Conservation (phyloP, 2,888 invertebrate genomes). For the Cheilosia vulpina region DNA sequence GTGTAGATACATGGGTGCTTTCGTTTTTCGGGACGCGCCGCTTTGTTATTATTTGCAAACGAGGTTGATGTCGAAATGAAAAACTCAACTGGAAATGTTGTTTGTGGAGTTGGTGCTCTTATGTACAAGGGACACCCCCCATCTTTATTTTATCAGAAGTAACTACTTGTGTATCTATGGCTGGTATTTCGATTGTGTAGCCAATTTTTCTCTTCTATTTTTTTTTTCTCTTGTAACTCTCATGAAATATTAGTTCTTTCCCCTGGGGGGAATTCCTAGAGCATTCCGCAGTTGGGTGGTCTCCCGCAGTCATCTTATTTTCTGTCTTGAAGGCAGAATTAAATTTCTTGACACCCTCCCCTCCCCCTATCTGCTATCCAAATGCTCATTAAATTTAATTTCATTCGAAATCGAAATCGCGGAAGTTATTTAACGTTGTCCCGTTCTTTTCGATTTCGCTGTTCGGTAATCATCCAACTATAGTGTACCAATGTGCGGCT, state of each 20-base stretch:
- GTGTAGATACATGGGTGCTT: slow-evolving; percentile 20
- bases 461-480: slow-evolving; percentile 31
- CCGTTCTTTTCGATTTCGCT: slow-evolving; percentile 17
- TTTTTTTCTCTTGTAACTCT: slow-evolving; percentile 46
- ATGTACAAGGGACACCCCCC: slow-evolving; percentile 37
- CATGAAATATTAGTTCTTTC: slow-evolving; percentile 73
- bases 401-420: slow-evolving; percentile 74
- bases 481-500: slow-evolving; percentile 16
- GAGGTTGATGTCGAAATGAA: slow-evolving; percentile 68
- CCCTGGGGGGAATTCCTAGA: slow-evolving; percentile 65
- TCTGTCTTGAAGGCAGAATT: slow-evolving; percentile 72
- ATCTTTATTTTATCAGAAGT: slow-evolving; percentile 64
- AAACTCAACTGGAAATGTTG: slow-evolving; percentile 64
- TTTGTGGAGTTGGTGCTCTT: slow-evolving; percentile 47
- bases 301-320: slow-evolving; percentile 59
- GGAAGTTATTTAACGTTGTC: slow-evolving; percentile 71
- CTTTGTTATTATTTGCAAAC: slow-evolving; percentile 73
- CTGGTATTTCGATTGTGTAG: slow-evolving; percentile 71
- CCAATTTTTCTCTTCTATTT: slow-evolving; percentile 56
- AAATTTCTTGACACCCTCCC: slow-evolving; percentile 66
- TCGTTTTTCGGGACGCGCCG: slow-evolving; percentile 54
- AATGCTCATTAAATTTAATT: slow-evolving; percentile 73
- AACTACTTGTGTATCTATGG: slow-evolving; percentile 75
- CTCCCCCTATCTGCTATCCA: slow-evolving; percentile 4
- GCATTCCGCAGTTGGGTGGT: slow-evolving; percentile 64